Evolutionary conservation across 2,888 invertebrate genomes (phyloP).

Genomic region (Yponomeuta evonymella): DNA sequence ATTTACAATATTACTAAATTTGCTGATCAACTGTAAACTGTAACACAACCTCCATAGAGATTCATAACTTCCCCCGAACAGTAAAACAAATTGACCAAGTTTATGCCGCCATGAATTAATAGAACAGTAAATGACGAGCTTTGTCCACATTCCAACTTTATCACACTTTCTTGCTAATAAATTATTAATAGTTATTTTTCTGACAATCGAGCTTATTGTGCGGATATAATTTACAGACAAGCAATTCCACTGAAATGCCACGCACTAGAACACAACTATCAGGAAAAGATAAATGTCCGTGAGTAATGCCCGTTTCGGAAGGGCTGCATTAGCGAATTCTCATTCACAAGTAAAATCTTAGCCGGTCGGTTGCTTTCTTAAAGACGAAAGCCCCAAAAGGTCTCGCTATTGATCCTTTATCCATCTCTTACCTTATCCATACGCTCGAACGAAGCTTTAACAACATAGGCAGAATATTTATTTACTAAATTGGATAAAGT

Average conservation of each 20-base stretch:
- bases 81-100: too few relatives aligned
- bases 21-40: neutral
- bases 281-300: neutral
- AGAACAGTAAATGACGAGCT: too few relatives aligned
- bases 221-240: too few relatives aligned
- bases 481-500: neutral
- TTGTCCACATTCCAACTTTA: too few relatives aligned
- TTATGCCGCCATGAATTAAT: too few relatives aligned
- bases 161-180: too few relatives aligned
- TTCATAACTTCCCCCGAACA: too few relatives aligned
- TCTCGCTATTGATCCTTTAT: neutral
- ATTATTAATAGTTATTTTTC: too few relatives aligned
- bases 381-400: neutral
- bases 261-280: neutral
- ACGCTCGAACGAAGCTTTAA: neutral
- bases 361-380: neutral
- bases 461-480: neutral
- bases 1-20: neutral
- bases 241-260: neutral
- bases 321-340: neutral
- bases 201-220: too few relatives aligned
- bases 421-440: neutral
- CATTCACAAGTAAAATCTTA: conserved; percentile 3
- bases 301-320: neutral
- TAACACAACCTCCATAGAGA: too few relatives aligned